These are phyloP conservation scores for Hapalemur alaotrensis DNA, from an alignment of 2,797 vertebrate genomes.

Conservation along the genomic window DNA sequence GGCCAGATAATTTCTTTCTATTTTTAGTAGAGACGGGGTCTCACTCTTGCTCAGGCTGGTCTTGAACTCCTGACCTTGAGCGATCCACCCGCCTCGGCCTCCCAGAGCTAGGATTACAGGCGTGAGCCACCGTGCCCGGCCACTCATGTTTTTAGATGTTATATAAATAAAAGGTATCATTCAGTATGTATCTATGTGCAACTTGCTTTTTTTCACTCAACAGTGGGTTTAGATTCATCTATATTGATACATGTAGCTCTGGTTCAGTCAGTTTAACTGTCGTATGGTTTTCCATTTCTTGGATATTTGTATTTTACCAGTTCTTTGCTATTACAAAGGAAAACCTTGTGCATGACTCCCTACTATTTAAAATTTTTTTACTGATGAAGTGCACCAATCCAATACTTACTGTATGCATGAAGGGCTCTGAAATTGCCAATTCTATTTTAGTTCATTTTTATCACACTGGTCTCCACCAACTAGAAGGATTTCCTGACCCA, in stretches of 20 bases:
- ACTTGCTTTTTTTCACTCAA: neutral
- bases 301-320: neutral
- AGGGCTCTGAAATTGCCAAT: neutral
- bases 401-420: neutral
- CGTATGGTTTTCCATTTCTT: neutral
- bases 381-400: neutral
- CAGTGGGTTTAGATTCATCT: neutral
- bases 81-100: no score
- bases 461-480: neutral
- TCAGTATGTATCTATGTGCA: neutral
- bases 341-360: neutral
- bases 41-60: no score
- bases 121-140: no score
- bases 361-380: neutral
- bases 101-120: no score
- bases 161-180: neutral
- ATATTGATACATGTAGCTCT: neutral
- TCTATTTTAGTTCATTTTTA: neutral
- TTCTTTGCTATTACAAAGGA: slow-evolving; percentile 16
- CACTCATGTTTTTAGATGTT: no score
- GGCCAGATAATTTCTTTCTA: no score
- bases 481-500: neutral
- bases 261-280: neutral
- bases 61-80: no score
- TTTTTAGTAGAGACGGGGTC: no score